Conservation (phyloP, 2,797 vertebrate genomes). For the Crenichthys baileyi region DNA sequence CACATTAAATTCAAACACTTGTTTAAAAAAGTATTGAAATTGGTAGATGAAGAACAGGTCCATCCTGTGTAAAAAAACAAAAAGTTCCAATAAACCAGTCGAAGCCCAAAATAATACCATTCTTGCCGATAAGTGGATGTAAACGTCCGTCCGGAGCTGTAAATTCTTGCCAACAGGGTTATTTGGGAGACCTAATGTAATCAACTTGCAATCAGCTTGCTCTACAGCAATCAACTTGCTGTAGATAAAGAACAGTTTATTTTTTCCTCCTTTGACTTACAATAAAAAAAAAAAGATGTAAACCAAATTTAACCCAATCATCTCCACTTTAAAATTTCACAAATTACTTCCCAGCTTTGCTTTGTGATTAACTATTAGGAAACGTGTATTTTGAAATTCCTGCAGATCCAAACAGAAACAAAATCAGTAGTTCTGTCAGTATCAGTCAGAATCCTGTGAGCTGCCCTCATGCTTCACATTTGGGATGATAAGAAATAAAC, state of each 20-base stretch:
- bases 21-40: not conserved
- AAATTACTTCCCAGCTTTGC: not conserved
- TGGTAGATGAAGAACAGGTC: too few species aligned
- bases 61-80: too few species aligned
- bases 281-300: not conserved
- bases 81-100: not conserved
- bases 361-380: not conserved
- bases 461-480: not conserved
- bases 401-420: not conserved
- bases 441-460: constrained; percentile 2
- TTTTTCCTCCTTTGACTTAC: not conserved
- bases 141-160: not conserved
- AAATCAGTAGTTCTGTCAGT: not conserved
- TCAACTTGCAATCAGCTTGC: too few species aligned
- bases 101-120: not conserved
- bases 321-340: not conserved
- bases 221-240: not conserved
- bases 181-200: not conserved
- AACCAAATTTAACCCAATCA: not conserved
- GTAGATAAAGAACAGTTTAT: not conserved
- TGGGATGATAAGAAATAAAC: not conserved
- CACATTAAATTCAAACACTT: not conserved
- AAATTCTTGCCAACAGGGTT: not conserved
- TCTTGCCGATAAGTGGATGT: not conserved
- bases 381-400: not conserved